Evolutionary conservation across 2,888 invertebrate genomes (phyloP).

Genomic region (Brachyopa scutellaris): DNA sequence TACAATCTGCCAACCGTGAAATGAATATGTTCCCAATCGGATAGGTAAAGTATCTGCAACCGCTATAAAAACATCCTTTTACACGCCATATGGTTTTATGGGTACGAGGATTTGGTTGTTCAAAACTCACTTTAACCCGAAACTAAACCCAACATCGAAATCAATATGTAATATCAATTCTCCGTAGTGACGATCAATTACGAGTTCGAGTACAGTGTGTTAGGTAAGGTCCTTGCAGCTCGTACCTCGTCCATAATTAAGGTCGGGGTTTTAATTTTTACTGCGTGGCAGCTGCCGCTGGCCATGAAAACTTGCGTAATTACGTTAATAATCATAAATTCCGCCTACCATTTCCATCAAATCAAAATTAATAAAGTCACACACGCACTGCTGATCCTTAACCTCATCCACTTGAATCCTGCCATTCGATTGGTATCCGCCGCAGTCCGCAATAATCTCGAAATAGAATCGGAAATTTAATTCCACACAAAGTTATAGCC

Average conservation of each 20-base stretch:
- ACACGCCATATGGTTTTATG: conserved; percentile 20
- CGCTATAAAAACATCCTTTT: conserved; percentile 31
- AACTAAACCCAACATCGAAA: not conserved
- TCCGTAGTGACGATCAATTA: not conserved
- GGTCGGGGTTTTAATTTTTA: conserved; percentile 27
- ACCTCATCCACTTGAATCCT: too few species aligned
- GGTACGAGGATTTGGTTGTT: too few species aligned
- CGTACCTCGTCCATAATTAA: too few species aligned
- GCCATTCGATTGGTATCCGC: conserved; percentile 4
- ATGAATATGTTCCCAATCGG: not conserved
- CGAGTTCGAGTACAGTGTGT: too few species aligned
- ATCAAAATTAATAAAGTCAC: conserved; percentile 55
- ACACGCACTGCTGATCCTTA: not conserved
- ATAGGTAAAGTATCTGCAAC: not conserved
- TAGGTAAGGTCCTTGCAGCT: too few species aligned
- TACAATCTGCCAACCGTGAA: not conserved
- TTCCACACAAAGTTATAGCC: conserved; percentile 36
- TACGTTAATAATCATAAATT: conserved; percentile 41
- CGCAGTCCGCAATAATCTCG: conserved; percentile 20
- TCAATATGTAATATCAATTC: conserved; percentile 26
- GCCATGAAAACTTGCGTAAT: conserved; percentile 25
- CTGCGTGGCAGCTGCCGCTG: too few species aligned
- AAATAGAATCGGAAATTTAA: conserved; percentile 56
- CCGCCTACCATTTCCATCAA: conserved; percentile 38
- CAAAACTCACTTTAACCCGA: not conserved